These are phyloP conservation scores for Volucella bombylans DNA, from an alignment of 2,888 invertebrate species.

Conservation along the genomic window DNA sequence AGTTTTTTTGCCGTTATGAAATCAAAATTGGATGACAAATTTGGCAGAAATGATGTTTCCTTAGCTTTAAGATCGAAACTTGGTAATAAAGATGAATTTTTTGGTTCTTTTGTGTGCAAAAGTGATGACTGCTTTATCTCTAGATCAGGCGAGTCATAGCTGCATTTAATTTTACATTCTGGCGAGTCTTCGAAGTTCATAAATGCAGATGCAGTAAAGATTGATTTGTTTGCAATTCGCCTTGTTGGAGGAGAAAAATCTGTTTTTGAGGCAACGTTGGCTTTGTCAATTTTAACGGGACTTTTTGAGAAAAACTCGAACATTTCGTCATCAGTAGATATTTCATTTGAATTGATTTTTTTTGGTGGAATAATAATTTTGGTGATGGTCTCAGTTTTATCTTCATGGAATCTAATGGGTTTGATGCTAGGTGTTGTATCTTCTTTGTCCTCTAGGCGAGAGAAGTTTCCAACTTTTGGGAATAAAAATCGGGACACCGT, in stretches of 20 bases:
- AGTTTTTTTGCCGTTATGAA: neutral
- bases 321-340: constrained; percentile 71
- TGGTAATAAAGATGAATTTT: constrained; percentile 32
- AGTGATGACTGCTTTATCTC: constrained; percentile 15
- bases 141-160: constrained; percentile 32
- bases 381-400: constrained; percentile 80
- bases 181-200: constrained; percentile 68
- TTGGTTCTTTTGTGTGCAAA: neutral
- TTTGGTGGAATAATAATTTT: constrained; percentile 74
- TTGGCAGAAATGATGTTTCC: constrained; percentile 41
- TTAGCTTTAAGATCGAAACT: constrained; percentile 14
- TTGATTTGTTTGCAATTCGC: constrained; percentile 36
- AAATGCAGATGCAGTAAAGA: constrained; percentile 52
- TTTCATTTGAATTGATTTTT: neutral
- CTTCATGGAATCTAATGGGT: constrained; percentile 77
- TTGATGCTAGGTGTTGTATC: constrained; percentile 74
- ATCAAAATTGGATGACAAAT: constrained; percentile 8
- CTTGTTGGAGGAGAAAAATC: constrained; percentile 19
- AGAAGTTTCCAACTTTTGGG: constrained; percentile 77
- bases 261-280: constrained; percentile 9
- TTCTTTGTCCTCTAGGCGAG: constrained; percentile 78
- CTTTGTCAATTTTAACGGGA: constrained; percentile 22
- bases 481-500: constrained; percentile 70
- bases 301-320: constrained; percentile 71
- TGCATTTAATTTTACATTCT: constrained; percentile 40